Evolutionary conservation across 64 coral and sea anemone species (phyloP).

Genomic region (Montipora efflorescens): DNA sequence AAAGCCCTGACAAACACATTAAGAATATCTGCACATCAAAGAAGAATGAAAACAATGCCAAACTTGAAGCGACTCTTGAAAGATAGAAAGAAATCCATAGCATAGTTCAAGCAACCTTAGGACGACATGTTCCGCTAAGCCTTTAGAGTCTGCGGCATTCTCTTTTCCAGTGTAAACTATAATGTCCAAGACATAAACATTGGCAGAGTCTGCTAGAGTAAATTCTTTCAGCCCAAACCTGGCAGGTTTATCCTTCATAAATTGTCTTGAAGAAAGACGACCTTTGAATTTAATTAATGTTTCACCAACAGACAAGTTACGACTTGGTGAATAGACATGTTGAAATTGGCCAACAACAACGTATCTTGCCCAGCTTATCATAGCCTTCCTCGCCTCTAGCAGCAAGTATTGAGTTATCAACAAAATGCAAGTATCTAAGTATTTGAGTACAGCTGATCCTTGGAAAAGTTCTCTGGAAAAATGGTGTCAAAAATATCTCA

Average conservation of each 20-base stretch:
- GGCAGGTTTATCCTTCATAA: constrained; percentile 53
- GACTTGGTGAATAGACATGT: constrained; percentile 15
- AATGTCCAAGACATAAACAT: constrained; percentile 55
- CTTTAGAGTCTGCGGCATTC: constrained; percentile 14
- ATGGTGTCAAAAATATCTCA: constrained; percentile 48
- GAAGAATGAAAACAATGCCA: neutral
- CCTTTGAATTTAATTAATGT: constrained; percentile 60
- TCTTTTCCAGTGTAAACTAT: constrained; percentile 60
- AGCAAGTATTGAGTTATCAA: constrained; percentile 52
- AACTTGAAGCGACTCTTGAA: constrained; percentile 13
- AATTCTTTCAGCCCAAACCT: constrained; percentile 44
- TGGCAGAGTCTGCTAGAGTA: constrained; percentile 26
- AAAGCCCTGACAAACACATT: constrained; percentile 34
- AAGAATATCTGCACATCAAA: constrained; percentile 15
- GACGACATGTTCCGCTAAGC: too few species aligned
- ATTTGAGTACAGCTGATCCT: constrained; percentile 54
- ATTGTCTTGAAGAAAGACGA: constrained; percentile 50
- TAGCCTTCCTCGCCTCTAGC: constrained; percentile 32
- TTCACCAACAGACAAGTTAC: constrained; percentile 51
- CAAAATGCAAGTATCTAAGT: constrained; percentile 63
- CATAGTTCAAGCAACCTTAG: constrained; percentile 30
- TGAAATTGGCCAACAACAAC: constrained; percentile 11
- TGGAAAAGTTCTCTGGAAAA: constrained; percentile 68
- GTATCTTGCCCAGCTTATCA: constrained; percentile 48
- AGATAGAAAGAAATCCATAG: constrained; percentile 36